A percentile compares a stretch with the other conserved stretches of the same genome.
Conservation (phyloP, 1,140 invertebrate genomes). For the Aphis gossypii region DNA sequence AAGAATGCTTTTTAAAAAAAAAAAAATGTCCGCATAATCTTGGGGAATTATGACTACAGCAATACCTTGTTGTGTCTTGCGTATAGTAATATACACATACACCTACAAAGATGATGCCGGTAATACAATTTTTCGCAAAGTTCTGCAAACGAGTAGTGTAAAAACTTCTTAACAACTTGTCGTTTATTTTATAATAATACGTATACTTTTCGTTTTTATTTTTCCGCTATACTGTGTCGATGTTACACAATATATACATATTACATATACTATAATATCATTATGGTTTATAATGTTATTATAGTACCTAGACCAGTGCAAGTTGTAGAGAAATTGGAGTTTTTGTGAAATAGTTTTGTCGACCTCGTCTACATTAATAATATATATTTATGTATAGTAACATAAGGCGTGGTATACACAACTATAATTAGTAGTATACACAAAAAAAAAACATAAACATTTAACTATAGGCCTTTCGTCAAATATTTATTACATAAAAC, state of each 20-base stretch:
- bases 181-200: conserved; percentile 16
- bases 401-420: not conserved
- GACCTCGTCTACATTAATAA: not conserved
- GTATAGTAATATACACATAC: not conserved
- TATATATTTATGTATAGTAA: not conserved
- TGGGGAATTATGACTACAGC: not conserved
- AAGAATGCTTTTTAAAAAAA: not conserved
- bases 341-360: not conserved
- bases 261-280: not conserved
- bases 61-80: not conserved
- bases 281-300: not conserved
- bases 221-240: not conserved
- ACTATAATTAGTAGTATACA: not conserved
- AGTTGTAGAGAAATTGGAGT: not conserved
- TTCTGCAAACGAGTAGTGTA: conserved; percentile 10
- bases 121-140: conserved; percentile 10
- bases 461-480: too few species aligned
- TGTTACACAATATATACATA: not conserved
- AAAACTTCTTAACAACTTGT: conserved; percentile 45
- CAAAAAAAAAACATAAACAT: not conserved
- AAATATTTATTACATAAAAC: too few species aligned
- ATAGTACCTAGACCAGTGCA: not conserved
- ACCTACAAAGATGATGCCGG: not conserved
- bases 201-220: conserved; percentile 18
- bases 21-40: conserved; percentile 24